Evolutionary conservation across 2,113 vertebrate species (phyloP).

Genomic region (Hippoglossus stenolepis): DNA sequence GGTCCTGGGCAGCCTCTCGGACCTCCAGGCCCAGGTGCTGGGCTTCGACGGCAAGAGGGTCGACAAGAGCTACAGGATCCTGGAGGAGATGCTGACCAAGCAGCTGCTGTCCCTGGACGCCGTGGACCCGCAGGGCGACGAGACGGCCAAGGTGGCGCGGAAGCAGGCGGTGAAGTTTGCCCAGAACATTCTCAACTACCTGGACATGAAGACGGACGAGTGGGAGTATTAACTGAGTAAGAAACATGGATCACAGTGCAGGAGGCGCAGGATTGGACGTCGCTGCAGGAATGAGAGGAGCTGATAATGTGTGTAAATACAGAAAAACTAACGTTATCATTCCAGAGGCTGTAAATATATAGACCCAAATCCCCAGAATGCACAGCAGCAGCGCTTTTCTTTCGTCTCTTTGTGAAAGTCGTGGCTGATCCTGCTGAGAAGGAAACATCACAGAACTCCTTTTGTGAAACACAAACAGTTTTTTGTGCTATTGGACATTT

Average conservation of each 20-base stretch:
- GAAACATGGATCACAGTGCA: background rate
- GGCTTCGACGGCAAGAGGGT: constrained; percentile 92
- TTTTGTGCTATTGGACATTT: constrained; percentile 36
- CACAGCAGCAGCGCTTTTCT: constrained; percentile 74
- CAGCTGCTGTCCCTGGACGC: constrained; percentile 95
- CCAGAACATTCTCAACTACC: constrained; percentile 95
- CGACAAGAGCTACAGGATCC: constrained; percentile 94
- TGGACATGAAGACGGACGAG: constrained; percentile 98
- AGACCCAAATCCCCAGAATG: constrained; percentile 70
- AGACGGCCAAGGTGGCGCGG: constrained; percentile 88
- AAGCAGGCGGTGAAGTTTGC: constrained; percentile 97
- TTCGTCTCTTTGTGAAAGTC: constrained; percentile 46
- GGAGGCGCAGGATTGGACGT: background rate
- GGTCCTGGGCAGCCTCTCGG: constrained; percentile 88
- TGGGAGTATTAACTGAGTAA: constrained; percentile 88
- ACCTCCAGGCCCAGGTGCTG: constrained; percentile 92
- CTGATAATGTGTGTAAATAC: constrained; percentile 53
- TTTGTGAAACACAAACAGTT: constrained; percentile 56
- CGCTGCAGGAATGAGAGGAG: constrained; percentile 30
- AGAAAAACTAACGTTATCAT: constrained; percentile 48
- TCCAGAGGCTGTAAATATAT: constrained; percentile 67
- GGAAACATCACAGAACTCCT: constrained; percentile 50
- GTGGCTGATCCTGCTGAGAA: constrained; percentile 51
- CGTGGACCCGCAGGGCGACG: constrained; percentile 93
- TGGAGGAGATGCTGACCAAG: constrained; percentile 97